Evolutionary conservation across 2,113 vertebrate genomes (phyloP), one percentile per base, ranked within the genome.

Genomic region (Brachyistius frenatus): DNA sequence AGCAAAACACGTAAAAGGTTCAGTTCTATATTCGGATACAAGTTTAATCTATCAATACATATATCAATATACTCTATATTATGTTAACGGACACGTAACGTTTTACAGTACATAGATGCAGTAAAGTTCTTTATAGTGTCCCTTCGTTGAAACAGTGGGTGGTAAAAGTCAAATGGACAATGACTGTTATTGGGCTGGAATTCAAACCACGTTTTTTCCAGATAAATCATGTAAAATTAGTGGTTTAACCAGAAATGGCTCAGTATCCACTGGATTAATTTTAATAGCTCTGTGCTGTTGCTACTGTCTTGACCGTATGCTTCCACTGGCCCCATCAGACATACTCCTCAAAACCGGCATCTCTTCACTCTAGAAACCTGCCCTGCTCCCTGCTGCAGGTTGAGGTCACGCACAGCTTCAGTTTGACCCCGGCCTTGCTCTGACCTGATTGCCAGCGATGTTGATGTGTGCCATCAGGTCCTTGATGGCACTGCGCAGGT

Each of bases 401-500:
- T 52, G 15, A 52, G 49, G 13, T 16, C 7, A 5, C 49, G 32
- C n/a, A 5, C 37, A 46, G 37, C 49, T 74, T 55, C 13, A 35
- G 44, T 16, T 3, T 8, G 39, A 36, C 49, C 16, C 15, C 14
- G 7, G 52, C n/a, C n/a, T 36, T 10, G 32, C 13, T 60, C 90
- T 14, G 86, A 97, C 97, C 96, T 98, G 96, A 78, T 94, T 94
- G 76, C 95, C 82, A 0, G 96, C 93, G 81, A 97, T 92, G 73
- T 96, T 96, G 75, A 97, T 94, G 89, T 96, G 93, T 7, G 91
- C 90, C 86, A 97, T 94, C 64, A 98, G 93, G 41, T 96, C 96
- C 71, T 91, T 95, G 78, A 96, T 94, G 65, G 96, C 96, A 3
- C 74, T 80, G 54, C 94, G 95, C 35, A 98, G 92, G 79, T 97